These are phyloP conservation scores for Ormyrus labotus DNA, from an alignment of 2,888 invertebrate genomes.

Conservation along the genomic window DNA sequence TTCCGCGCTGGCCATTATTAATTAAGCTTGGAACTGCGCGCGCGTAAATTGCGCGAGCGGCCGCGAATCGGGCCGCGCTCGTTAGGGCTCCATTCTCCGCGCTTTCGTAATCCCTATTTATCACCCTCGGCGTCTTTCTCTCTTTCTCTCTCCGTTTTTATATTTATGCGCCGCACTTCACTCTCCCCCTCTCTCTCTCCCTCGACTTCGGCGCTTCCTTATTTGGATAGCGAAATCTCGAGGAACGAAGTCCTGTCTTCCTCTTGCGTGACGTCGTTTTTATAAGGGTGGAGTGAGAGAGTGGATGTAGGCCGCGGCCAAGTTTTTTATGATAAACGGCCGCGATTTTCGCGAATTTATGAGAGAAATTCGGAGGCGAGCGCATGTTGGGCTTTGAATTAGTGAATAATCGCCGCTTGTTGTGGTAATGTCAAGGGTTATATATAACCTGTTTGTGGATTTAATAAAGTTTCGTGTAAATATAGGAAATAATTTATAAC, in stretches of 20 bases:
- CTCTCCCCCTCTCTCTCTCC: conserved; percentile 28
- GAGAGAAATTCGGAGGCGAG: no score
- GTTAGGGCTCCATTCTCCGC: conserved; percentile 17
- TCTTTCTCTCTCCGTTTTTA: background rate
- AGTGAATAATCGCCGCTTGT: no score
- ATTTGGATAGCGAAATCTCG: conserved; percentile 6
- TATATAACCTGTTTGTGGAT: no score
- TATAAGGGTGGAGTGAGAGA: background rate
- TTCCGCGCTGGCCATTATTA: conserved; percentile 13
- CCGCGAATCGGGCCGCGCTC: conserved; percentile 8
- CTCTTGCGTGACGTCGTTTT: background rate
- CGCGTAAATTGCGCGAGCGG: conserved; percentile 17
- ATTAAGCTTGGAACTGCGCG: background rate
- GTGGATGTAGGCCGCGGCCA: no score
- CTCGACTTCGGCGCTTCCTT: background rate
- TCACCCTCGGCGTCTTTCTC: conserved; percentile 16
- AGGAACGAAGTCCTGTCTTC: background rate
- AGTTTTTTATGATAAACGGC: no score
- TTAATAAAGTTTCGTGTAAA: no score
- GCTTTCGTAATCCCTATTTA: conserved; percentile 43
- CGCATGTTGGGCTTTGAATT: no score
- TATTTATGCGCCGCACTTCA: conserved; percentile 1
- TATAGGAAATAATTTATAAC: no score
- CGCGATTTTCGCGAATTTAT: background rate
- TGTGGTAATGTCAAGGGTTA: no score